Evolutionary conservation across 2,797 vertebrate species (phyloP).

Genomic region (Eulemur albifrons): DNA sequence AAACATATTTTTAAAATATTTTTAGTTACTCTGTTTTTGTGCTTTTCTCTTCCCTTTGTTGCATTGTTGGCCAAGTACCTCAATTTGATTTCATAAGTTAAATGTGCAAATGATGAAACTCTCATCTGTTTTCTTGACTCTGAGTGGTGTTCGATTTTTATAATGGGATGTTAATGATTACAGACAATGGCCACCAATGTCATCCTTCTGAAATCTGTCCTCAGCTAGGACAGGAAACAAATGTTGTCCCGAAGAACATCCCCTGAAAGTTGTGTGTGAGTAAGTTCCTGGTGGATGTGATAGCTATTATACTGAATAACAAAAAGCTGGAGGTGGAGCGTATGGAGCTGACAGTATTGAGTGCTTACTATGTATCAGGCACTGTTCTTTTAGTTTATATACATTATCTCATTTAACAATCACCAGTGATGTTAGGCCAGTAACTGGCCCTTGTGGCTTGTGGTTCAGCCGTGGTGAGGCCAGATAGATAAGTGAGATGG

Average conservation of each 20-base stretch:
- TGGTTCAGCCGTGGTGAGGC: not conserved
- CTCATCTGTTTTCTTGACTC: not conserved
- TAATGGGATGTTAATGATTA: not conserved
- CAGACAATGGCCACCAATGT: not conserved
- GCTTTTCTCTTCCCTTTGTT: not conserved
- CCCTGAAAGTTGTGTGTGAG: not conserved
- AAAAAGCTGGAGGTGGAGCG: not conserved
- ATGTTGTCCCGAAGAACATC: not conserved
- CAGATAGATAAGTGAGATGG: not conserved
- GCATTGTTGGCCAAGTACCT: not conserved
- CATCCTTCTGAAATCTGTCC: not conserved
- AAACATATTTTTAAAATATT: not conserved
- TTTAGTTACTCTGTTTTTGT: not conserved
- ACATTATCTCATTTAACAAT: not conserved
- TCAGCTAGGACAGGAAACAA: not conserved
- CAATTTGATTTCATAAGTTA: not conserved
- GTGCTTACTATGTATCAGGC: not conserved
- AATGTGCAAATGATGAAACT: not conserved
- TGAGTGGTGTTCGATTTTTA: not conserved
- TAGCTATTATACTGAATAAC: not conserved
- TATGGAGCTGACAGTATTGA: accelerated
- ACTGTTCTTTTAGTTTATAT: not conserved
- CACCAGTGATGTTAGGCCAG: not conserved
- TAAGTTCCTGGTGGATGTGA: not conserved
- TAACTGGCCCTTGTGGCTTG: not conserved